Conservation (phyloP, 2,113 vertebrate genomes). For the Cichladusa arquata region DNA sequence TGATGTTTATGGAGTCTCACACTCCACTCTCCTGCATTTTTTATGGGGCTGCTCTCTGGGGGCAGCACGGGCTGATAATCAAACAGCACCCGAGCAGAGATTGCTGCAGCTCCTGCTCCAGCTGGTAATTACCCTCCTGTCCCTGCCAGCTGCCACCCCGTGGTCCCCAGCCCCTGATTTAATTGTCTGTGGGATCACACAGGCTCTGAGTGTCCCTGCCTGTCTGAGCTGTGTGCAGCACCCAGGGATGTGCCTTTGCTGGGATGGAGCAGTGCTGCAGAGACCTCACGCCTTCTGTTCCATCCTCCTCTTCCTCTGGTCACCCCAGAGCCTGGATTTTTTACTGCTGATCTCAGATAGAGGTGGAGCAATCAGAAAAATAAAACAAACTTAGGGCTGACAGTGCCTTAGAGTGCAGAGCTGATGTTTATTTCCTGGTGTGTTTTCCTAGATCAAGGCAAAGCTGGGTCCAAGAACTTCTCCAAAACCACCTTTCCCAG, state of each 20-base stretch:
- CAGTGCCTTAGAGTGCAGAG: background rate
- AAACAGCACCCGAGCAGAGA: background rate
- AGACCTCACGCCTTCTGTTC: background rate
- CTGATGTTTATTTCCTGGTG: background rate
- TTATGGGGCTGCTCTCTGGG: constrained; percentile 3
- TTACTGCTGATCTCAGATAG: accelerated
- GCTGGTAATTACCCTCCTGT: background rate
- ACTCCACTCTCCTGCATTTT: constrained; percentile 9
- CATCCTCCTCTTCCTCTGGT: background rate
- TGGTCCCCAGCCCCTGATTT: background rate
- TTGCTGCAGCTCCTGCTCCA: background rate
- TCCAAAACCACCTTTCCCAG: background rate
- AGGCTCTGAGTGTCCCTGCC: background rate
- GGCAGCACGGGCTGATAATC: background rate
- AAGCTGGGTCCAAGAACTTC: background rate
- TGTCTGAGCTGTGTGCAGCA: accelerated
- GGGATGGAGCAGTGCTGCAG: background rate
- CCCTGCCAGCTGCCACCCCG: background rate
- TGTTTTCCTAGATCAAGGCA: background rate
- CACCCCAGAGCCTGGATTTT: background rate
- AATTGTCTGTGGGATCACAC: background rate
- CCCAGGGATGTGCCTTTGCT: background rate
- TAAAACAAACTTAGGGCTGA: background rate
- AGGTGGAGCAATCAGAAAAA: background rate
- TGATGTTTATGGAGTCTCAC: background rate